These are phyloP conservation scores for Okamejei kenojei DNA, from an alignment of 2,797 vertebrate genomes.

Conservation along the genomic window DNA sequence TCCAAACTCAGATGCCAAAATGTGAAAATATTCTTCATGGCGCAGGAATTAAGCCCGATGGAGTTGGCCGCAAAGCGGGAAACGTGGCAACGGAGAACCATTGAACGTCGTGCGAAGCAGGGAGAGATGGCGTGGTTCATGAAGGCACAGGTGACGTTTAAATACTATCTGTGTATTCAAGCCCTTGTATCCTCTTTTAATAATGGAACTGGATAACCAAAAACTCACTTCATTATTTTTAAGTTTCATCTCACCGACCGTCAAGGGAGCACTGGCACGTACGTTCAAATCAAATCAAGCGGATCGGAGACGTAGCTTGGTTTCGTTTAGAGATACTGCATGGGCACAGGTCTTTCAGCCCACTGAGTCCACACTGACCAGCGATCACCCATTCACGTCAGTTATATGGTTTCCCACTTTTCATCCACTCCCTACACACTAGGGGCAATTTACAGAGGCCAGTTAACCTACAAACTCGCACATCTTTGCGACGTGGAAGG, in stretches of 20 bases:
- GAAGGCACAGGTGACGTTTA: slow-evolving; percentile 71
- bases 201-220: background rate
- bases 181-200: background rate
- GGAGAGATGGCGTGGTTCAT: slow-evolving; percentile 73
- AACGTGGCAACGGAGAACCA: slow-evolving; percentile 51
- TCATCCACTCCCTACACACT: too few species aligned
- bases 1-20: background rate
- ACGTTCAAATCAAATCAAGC: background rate
- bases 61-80: background rate
- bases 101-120: slow-evolving; percentile 69
- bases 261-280: background rate
- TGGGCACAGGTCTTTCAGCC: too few species aligned
- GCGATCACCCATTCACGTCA: too few species aligned
- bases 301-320: background rate
- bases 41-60: background rate
- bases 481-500: too few species aligned
- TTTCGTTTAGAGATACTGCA: background rate
- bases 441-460: too few species aligned
- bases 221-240: background rate
- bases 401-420: too few species aligned
- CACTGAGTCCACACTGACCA: too few species aligned
- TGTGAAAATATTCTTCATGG: background rate
- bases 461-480: too few species aligned
- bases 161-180: background rate
- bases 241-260: background rate